Percentiles rank a stretch among this genome's conserved stretches.
Conservation (phyloP, 2,888 invertebrate genomes). For the Acrobasis suavella region DNA sequence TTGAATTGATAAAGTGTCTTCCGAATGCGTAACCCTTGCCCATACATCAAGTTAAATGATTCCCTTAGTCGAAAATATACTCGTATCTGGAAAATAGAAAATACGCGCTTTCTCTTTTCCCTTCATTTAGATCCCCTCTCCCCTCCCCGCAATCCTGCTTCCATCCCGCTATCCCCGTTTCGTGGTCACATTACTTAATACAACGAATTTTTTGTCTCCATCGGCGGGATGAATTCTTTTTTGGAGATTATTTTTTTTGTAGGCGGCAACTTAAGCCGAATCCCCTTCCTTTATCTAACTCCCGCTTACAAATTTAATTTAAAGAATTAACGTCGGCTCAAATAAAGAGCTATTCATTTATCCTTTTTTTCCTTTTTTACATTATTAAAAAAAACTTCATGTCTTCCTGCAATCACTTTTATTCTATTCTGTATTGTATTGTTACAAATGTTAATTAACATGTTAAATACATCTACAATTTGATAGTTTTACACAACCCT, state of each 20-base stretch:
- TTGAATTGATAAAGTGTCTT: constrained; percentile 26
- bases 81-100: constrained; percentile 54
- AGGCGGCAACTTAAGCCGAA: constrained; percentile 40
- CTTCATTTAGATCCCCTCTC: constrained; percentile 59
- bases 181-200: constrained; percentile 57
- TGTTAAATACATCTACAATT: constrained; percentile 67
- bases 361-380: background rate
- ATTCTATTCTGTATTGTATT: constrained; percentile 53
- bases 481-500: constrained; percentile 80
- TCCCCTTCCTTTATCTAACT: constrained; percentile 40
- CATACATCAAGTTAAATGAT: constrained; percentile 58
- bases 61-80: constrained; percentile 47
- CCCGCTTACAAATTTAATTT: constrained; percentile 42
- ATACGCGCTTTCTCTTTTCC: constrained; percentile 51
- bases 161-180: constrained; percentile 51
- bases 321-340: constrained; percentile 30
- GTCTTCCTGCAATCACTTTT: constrained; percentile 50
- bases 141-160: constrained; percentile 55
- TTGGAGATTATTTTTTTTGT: constrained; percentile 38
- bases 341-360: background rate
- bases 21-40: constrained; percentile 35
- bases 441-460: constrained; percentile 74
- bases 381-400: constrained; percentile 37
- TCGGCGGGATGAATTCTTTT: constrained; percentile 42
- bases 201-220: constrained; percentile 53